These are phyloP conservation scores for Penelope pileata DNA, from an alignment of 2,113 vertebrate genomes.

Conservation along the genomic window DNA sequence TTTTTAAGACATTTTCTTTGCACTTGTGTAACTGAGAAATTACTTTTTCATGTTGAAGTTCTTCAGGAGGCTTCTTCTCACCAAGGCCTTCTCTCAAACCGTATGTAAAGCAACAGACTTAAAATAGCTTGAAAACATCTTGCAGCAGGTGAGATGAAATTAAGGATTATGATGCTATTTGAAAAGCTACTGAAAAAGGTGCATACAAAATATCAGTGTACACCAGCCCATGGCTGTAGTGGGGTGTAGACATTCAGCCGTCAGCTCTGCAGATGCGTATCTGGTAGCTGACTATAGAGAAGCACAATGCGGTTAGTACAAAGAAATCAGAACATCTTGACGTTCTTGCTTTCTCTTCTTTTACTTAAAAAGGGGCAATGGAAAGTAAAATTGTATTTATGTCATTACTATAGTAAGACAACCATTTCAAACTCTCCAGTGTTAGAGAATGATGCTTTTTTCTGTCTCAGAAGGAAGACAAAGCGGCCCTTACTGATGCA, in stretches of 20 bases:
- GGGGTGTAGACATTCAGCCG: background rate
- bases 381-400: background rate
- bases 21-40: background rate
- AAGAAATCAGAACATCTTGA: background rate
- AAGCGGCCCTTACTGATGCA: background rate
- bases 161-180: background rate
- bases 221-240: rapidly evolving
- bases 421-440: background rate
- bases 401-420: background rate
- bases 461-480: background rate
- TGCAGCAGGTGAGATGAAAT: background rate
- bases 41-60: background rate
- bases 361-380: background rate
- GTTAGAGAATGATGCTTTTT: background rate
- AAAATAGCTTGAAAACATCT: background rate
- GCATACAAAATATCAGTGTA: background rate
- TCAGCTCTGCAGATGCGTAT: background rate
- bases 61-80: background rate
- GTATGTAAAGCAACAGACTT: background rate
- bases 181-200: background rate
- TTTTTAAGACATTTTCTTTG: background rate
- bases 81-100: background rate
- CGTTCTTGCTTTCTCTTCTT: background rate
- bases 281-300: background rate
- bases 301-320: background rate